phyloP scores from a whole-genome alignment of 2,797 vertebrate species.

The Scyliorhinus canicula region DNA sequence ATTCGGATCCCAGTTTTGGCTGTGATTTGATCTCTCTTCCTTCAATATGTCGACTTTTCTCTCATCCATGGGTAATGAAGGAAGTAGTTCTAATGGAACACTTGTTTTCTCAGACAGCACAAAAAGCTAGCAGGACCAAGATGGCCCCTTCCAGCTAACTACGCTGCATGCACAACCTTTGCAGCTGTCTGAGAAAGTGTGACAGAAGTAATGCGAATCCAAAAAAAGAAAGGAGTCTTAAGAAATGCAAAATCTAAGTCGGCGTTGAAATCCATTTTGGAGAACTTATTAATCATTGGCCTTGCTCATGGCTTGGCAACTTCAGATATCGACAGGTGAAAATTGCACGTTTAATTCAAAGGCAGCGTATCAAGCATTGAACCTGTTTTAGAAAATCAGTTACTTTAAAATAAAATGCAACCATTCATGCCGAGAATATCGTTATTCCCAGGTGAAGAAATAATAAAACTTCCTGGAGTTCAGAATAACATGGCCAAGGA shows the following conservation, averaged over 20 bases:
- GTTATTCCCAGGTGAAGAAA: background rate
- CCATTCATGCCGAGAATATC: background rate
- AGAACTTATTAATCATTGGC: background rate
- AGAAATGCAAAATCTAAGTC: background rate
- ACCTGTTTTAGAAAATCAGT: background rate
- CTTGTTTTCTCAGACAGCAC: background rate
- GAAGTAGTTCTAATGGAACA: background rate
- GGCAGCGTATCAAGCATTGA: background rate
- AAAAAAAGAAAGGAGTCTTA: background rate
- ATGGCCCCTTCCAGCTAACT: background rate
- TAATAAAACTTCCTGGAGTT: background rate
- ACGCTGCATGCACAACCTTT: too few relatives aligned
- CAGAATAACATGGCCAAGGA: background rate
- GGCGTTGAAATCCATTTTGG: background rate
- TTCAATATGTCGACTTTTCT: background rate
- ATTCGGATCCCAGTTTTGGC: background rate
- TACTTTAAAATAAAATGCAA: background rate
- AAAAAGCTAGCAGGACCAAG: background rate
- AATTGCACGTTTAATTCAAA: background rate
- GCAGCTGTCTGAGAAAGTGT: too few relatives aligned
- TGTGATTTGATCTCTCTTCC: background rate
- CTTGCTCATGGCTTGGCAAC: background rate
- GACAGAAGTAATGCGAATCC: background rate
- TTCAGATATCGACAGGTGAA: background rate
- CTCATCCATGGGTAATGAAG: background rate